These are phyloP conservation scores for Drosophila differens DNA, from an alignment of 2,888 invertebrate genomes.

Conservation along the genomic window DNA sequence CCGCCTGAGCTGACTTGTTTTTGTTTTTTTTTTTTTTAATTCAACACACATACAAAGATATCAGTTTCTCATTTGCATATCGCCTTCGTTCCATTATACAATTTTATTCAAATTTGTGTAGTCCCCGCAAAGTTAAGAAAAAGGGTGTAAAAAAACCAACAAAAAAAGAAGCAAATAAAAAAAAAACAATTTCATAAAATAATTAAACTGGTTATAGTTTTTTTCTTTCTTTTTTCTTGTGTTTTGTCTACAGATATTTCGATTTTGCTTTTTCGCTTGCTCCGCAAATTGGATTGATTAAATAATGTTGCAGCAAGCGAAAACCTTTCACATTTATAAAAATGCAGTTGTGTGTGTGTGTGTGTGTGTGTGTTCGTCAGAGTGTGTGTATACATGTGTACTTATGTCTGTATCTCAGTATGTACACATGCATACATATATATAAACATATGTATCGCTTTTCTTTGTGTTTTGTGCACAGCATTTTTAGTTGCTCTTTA, in stretches of 20 bases:
- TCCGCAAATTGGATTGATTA: constrained; percentile 81
- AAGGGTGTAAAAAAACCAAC: constrained; percentile 51
- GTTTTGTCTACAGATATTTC: constrained; percentile 66
- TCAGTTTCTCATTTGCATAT: constrained; percentile 52
- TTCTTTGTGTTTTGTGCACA: constrained; percentile 76
- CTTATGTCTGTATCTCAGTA: constrained; percentile 36
- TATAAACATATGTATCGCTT: constrained; percentile 48
- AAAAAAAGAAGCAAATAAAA: constrained; percentile 30
- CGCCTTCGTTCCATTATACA: constrained; percentile 65
- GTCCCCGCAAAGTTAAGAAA: constrained; percentile 39
- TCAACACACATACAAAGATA: constrained; percentile 22
- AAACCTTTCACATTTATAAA: constrained; percentile 79
- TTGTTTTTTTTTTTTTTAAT: constrained; percentile 33
- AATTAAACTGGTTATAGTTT: constrained; percentile 80
- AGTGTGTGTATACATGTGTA: constrained; percentile 32
- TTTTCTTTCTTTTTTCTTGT: constrained; percentile 36
- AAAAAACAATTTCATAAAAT: constrained; percentile 72
- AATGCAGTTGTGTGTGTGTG: constrained; percentile 46
- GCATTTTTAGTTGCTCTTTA: constrained; percentile 77
- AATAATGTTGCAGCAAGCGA: constrained; percentile 82
- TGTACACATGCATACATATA: constrained; percentile 18
- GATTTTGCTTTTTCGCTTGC: constrained; percentile 71
- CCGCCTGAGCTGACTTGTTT: constrained; percentile 34
- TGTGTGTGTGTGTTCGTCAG: neutral
- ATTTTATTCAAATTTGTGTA: constrained; percentile 73